Evolutionary conservation across 2,113 vertebrate species (phyloP), one percentile per base, ranked within the genome.

Genomic region (Arizona elegans): DNA sequence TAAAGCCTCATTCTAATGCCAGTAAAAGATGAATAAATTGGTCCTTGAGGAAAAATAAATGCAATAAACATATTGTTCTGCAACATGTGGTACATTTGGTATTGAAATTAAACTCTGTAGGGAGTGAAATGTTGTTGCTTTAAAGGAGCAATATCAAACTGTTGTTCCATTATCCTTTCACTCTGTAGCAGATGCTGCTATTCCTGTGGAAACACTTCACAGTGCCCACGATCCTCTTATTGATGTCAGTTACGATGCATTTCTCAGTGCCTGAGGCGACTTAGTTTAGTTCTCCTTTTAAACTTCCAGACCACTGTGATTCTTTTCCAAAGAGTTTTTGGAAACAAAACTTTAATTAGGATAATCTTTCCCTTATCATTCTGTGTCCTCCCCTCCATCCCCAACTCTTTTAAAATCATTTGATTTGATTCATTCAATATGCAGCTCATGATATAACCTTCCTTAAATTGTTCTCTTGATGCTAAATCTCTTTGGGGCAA

Each of bases 21-120:
- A 58, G 86, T 96, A 94, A 96, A 89, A 96, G 95, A 94, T 94
- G 81, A 95, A 96, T 87, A 93, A 94, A 97, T 93, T 95, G 93
- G 87, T 95, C 95, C 93, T 96, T 43, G 1, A 94, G 94, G 96
- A 96, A 70, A 96, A 96, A 95, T 90, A 92, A 96, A 95, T 94
- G 92, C 94, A 93, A 87, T 95, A 93, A 94, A 96, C 91, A 88
- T 85, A 56, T 94, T 91, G 95, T 3, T 1, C 1, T 0, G 91
- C 92, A 93, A 86, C 90, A 55, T 90, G 88, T 87, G 92, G 93
- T 95, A 94, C 96, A 96, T 91, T 90, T 95, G 92, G 94, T 33
- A 0, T 53, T 90, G 53, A 93, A 87, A 96, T 95, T 94, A 93
- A 91, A 70, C 95, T 95, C 91, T 55, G 33, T 87, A 89, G 92